Base-by-base conservation (phyloP, 2,888 invertebrate genomes). In the Ditula angustiorana region DNA sequence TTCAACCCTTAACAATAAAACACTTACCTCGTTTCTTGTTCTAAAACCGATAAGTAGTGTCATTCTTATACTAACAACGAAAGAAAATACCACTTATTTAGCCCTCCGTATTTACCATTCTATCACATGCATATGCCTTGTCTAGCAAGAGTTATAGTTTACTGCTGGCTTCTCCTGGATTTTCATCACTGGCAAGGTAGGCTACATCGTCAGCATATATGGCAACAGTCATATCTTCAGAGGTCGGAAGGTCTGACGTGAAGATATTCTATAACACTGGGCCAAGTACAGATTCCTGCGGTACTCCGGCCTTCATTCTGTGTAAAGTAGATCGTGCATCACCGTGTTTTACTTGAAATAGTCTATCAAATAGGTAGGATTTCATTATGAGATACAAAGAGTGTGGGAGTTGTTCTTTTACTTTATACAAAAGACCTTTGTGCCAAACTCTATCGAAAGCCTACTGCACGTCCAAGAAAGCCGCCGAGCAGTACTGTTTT, bases 231-330 rank as follows among this genome's bases (percentile, higher is more conserved):
- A 46, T n/a, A n/a, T 23, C 11, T 4, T 46, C 5, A 2, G 46
- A n/a, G 13, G 19, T n/a, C 23, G 66, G 67, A 13, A 69, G 24
- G 24, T 69, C 66, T n/a, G 67, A 53, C 10, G 64, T 69, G 49
- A 26, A 70, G 0, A 71, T 24, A 0, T 65, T 21, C 41, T 69
- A 70, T 0, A 71, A 23, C 8, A 52, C 24, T 2, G 71, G 69
- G 0, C 69, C 69, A 23, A 71, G 13, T 5, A 71, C 46, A 7
- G 61, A 68, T n/a, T 69, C 70, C 26, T 71, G 72, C 0, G 67
- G 69, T 0, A 72, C 70, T 10, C 66, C 68, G 10, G 67, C 59
- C n/a, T 53, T 35, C 2, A 69, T 70, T 1, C 59, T 41, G 5
- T 41, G 41, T 5, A 41, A n/a, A n/a, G n/a, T n/a, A n/a, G n/a